These are phyloP conservation scores for Phengaris alcon DNA, from an alignment of 2,888 invertebrate genomes.

Conservation along the genomic window DNA sequence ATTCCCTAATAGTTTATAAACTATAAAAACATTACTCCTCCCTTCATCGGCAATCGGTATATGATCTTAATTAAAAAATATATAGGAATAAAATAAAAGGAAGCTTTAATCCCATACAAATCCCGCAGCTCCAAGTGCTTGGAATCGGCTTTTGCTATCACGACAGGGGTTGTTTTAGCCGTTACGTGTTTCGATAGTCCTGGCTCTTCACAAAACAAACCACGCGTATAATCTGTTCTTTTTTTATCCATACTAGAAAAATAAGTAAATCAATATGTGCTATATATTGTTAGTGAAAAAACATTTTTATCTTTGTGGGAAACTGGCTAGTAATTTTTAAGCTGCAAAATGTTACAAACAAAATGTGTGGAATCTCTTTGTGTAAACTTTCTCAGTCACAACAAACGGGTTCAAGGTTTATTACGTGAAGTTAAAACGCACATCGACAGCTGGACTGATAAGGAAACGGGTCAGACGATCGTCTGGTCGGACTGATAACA, in stretches of 20 bases:
- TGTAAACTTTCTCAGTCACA: background rate
- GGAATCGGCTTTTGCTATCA: background rate
- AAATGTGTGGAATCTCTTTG: too few relatives aligned
- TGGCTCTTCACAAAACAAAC: background rate
- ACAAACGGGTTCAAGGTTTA: slow-evolving; percentile 46
- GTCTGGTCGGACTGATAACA: slow-evolving; percentile 59
- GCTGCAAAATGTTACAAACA: too few relatives aligned
- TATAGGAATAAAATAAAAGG: background rate
- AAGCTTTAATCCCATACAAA: background rate
- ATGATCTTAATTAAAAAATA: background rate
- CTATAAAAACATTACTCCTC: too few relatives aligned
- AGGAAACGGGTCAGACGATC: slow-evolving; percentile 71
- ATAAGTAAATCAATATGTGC: too few relatives aligned
- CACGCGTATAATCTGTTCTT: background rate
- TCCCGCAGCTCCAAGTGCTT: background rate
- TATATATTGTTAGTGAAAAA: too few relatives aligned
- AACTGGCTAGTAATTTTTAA: too few relatives aligned
- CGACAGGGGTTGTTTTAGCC: background rate
- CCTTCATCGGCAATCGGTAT: too few relatives aligned
- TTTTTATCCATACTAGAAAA: background rate
- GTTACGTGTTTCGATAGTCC: background rate
- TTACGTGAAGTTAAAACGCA: slow-evolving; percentile 39
- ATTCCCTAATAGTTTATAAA: too few relatives aligned
- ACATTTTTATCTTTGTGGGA: too few relatives aligned
- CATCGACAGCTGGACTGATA: slow-evolving; percentile 49